A percentile compares a stretch with the other conserved stretches of the same genome.
phyloP scores from a whole-genome alignment of 2,797 vertebrate species.

The Bryconaethiops microstoma region DNA sequence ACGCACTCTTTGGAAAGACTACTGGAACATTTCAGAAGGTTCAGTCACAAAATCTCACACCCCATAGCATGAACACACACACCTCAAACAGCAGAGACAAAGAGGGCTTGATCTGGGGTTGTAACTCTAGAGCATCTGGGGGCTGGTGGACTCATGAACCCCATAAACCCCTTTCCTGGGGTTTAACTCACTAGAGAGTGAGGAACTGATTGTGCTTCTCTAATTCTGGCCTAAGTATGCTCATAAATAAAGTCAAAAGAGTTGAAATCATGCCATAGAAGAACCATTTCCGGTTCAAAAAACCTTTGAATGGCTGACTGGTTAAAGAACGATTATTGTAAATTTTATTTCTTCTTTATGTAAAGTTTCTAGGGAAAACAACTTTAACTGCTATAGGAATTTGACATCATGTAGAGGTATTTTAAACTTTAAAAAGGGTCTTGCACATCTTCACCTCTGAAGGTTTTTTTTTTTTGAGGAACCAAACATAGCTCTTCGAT shows the following conservation, averaged over 20 bases:
- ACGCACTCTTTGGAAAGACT: not conserved
- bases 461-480: not conserved
- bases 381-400: not conserved
- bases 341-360: not conserved
- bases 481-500: not conserved
- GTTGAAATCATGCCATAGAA: not conserved
- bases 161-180: not conserved
- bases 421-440: not conserved
- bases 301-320: too few relatives aligned
- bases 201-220: not conserved
- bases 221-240: not conserved
- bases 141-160: not conserved
- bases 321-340: not conserved
- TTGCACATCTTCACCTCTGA: too few relatives aligned
- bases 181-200: not conserved
- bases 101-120: not conserved
- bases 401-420: not conserved
- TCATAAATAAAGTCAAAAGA: not conserved
- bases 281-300: not conserved
- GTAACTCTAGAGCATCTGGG: constrained; percentile 11
- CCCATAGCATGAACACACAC: not conserved
- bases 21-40: not conserved
- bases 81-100: not conserved
- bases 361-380: not conserved
- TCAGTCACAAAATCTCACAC: not conserved